phyloP scores from a whole-genome alignment of 2,797 vertebrate genomes.

The Chrysolophus pictus region DNA sequence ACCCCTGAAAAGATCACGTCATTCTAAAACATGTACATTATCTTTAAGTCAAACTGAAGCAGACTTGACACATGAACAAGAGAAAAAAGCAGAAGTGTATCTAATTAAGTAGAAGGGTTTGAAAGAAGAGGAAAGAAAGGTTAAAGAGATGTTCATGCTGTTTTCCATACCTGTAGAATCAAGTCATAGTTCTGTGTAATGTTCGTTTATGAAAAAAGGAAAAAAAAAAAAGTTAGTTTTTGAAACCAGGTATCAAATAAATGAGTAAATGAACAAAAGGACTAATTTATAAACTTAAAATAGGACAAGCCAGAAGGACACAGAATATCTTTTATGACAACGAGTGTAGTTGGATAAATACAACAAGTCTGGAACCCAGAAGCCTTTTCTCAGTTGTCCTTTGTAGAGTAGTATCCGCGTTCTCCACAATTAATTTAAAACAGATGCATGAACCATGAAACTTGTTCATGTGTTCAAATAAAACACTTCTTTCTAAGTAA shows the following conservation, averaged over 20 bases:
- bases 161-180: conserved; percentile 71
- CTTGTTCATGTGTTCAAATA: not conserved
- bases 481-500: not conserved
- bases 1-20: not conserved
- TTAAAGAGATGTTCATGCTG: conserved; percentile 23
- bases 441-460: not conserved
- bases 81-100: not conserved
- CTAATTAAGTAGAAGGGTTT: not conserved
- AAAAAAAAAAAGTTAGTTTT: conserved; percentile 5
- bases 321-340: not conserved
- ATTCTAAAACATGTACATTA: not conserved
- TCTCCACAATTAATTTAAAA: not conserved
- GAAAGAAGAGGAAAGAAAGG: not conserved
- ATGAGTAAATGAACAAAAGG: not conserved
- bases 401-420: not conserved
- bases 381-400: not conserved
- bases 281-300: not conserved
- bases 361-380: not conserved
- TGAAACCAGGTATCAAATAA: conserved; percentile 1
- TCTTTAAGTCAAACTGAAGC: not conserved
- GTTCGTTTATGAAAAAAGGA: not conserved
- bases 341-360: not conserved
- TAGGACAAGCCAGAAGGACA: not conserved
- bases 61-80: not conserved
- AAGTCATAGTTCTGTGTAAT: conserved; percentile 51